phyloP scores from a whole-genome alignment of 2,797 vertebrate genomes.

The Arnoldichthys spilopterus region DNA sequence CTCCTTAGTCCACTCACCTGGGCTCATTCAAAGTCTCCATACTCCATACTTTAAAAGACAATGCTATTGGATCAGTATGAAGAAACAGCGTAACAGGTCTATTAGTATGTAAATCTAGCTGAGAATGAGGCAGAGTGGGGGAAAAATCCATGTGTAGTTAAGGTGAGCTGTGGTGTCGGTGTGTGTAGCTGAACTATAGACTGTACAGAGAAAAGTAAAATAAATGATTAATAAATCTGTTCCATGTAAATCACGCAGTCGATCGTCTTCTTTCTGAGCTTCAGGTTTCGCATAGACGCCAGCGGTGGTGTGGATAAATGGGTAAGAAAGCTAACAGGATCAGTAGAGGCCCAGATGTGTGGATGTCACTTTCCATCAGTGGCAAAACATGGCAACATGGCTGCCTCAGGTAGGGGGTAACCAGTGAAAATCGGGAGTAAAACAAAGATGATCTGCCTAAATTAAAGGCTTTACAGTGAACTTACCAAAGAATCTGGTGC shows the following conservation, averaged over 20 bases:
- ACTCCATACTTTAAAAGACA: not conserved
- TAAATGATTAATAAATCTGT: constrained; percentile 25
- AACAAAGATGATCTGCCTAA: no score
- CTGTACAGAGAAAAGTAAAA: constrained; percentile 32
- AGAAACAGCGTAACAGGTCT: not conserved
- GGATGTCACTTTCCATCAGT: no score
- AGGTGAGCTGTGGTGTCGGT: not conserved
- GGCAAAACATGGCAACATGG: no score
- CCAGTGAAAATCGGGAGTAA: no score
- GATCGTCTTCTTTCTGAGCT: not conserved
- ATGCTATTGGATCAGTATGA: not conserved
- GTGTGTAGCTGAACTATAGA: constrained; percentile 13
- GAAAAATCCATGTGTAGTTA: not conserved
- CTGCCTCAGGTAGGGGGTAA: no score
- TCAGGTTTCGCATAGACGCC: no score
- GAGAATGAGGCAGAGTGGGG: not conserved
- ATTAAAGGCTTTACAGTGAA: no score
- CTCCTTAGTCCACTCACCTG: not conserved
- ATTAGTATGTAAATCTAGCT: not conserved
- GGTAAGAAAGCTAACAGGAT: no score
- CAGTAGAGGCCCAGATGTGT: no score
- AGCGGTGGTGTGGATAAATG: no score
- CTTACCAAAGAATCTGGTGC: no score
- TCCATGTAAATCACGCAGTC: not conserved
- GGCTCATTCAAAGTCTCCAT: not conserved